Base-by-base conservation (phyloP, 2,113 vertebrate genomes). In the Dromas ardeola region DNA sequence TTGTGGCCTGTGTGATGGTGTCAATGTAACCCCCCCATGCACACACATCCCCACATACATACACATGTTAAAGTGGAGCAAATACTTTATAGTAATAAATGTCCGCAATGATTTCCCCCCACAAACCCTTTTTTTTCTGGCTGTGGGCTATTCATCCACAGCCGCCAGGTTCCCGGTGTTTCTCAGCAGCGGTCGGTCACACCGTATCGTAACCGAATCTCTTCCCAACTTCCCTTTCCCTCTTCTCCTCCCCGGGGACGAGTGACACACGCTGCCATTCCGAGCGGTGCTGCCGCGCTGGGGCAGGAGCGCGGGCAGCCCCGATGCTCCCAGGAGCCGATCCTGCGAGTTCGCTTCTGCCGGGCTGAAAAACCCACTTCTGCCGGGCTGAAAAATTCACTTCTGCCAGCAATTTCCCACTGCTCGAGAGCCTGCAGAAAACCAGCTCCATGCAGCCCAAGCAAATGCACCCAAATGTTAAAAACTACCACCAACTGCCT, bases 171-270 rank as follows among this genome's bases (percentile, higher is more conserved):
- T 70, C 49, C 42, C 0, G 1, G 49, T 19, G 61, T 70, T 77
- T 4, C 5, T 32, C 47, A 10, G 79, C 81, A 8, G 27, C 13
- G 26, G 16, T n/a, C 2, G 2, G 17, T 9, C 58, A 17, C 5
- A 0, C 59, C 1, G 10, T 3, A 1, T 4, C 5, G 40, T 36
- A 5, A 8, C 5, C 0, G 0, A n/a, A 38, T 2, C 49, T 67
- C 78, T 53, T 25, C 56, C 74, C 61, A 7, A 1, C 47, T 50
- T 43, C 3, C 62, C 42, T n/a, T 9, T 47, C 30, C 38, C 53
- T 25, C 16, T 29, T 30, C 23, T 6, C 59, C 58, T 81, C 65
- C 40, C 78, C 1, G 0, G 83, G 55, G 30, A 21, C 0, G 13
- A 40, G 58, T 30, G 87, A 38, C 23, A 13, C 43, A 12, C 1